A percentile compares a stretch with the other conserved stretches of the same genome.
phyloP scores from a whole-genome alignment of 2,888 invertebrate species.

The Lissocephala sabroskyi region DNA sequence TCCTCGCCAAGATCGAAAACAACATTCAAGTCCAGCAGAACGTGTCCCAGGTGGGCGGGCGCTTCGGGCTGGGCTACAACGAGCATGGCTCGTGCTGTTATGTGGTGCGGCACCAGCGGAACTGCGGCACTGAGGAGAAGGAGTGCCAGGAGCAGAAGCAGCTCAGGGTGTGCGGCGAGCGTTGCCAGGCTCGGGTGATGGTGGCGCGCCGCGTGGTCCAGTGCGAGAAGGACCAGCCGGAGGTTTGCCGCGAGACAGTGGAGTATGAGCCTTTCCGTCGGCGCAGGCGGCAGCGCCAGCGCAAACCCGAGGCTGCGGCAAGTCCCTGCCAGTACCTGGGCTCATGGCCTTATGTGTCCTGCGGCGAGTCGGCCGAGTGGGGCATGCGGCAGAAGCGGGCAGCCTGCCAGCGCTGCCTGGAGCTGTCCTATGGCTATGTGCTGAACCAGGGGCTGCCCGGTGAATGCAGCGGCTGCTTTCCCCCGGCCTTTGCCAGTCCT shows the following conservation, averaged over 20 bases:
- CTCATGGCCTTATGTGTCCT: slow-evolving; percentile 50
- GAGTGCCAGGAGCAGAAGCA: slow-evolving; percentile 49
- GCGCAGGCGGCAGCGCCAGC: slow-evolving; percentile 7
- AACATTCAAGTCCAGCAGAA: slow-evolving; percentile 65
- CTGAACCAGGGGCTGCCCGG: slow-evolving; percentile 41
- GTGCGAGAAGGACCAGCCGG: slow-evolving; percentile 36
- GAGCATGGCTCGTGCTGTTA: slow-evolving; percentile 67
- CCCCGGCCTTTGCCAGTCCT: slow-evolving; percentile 10
- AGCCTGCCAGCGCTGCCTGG: slow-evolving; percentile 37
- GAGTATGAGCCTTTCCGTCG: slow-evolving; percentile 48
- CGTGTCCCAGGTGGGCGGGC: slow-evolving; percentile 62
- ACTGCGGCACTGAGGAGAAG: slow-evolving; percentile 35
- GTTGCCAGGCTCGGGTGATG: slow-evolving; percentile 65
- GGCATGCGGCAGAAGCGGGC: slow-evolving; percentile 10
- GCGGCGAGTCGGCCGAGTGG: slow-evolving; percentile 4
- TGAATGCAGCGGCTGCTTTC: slow-evolving; percentile 37
- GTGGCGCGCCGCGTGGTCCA: slow-evolving; percentile 45
- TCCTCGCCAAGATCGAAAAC: slow-evolving; percentile 54
- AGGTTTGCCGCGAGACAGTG: slow-evolving; percentile 42
- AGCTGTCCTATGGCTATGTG: slow-evolving; percentile 39
- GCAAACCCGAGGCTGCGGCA: neutral
- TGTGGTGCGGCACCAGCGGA: slow-evolving; percentile 43
- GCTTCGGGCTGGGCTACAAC: slow-evolving; percentile 66
- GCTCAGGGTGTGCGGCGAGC: slow-evolving; percentile 60
- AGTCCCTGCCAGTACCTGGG: slow-evolving; percentile 22